Evolutionary conservation across 64 coral and sea anemone genomes (phyloP).

Genomic region (Dendronephthya gigantea): DNA sequence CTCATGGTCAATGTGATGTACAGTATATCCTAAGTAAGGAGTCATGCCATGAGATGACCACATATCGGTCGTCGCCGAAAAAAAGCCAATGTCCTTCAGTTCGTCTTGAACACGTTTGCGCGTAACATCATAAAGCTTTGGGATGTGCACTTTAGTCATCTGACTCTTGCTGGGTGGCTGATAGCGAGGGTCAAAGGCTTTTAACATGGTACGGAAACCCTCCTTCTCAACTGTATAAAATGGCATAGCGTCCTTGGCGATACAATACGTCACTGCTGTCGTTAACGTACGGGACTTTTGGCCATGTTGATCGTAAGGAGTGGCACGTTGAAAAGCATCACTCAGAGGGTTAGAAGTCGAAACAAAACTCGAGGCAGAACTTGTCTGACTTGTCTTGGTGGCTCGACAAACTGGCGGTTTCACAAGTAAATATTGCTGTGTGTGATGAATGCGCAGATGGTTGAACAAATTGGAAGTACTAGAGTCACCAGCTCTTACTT

Average conservation of each 20-base stretch:
- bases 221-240: background rate
- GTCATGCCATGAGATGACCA: background rate
- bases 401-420: too few species aligned
- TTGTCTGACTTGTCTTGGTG: background rate
- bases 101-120: background rate
- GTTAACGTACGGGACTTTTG: background rate
- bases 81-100: background rate
- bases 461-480: background rate
- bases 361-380: background rate
- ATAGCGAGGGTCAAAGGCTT: background rate
- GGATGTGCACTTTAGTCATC: background rate
- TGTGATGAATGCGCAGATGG: background rate
- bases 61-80: background rate
- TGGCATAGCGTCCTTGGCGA: conserved; percentile 3
- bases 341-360: background rate
- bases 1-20: background rate
- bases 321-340: background rate
- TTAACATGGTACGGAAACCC: background rate
- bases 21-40: background rate
- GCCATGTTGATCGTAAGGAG: background rate
- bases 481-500: background rate
- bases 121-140: background rate
- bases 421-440: background rate
- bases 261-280: background rate
- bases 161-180: background rate